phyloP scores from a whole-genome alignment of 2,888 invertebrate species.

The Sacculina carcini region DNA sequence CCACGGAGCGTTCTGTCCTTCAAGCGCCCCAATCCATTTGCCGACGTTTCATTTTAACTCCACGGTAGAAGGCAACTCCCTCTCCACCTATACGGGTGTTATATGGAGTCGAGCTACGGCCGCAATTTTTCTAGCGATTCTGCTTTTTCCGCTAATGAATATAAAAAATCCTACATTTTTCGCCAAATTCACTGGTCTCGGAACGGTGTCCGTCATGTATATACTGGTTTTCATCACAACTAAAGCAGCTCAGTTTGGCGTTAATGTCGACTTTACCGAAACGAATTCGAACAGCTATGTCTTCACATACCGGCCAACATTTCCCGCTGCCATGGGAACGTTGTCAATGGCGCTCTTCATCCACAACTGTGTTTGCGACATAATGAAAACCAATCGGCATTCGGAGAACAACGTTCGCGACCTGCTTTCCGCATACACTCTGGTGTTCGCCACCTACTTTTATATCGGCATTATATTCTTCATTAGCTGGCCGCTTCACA shows the following conservation, averaged over 20 bases:
- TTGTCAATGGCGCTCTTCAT: slow-evolving; percentile 62
- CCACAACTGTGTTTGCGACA: slow-evolving; percentile 66
- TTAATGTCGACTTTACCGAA: slow-evolving; percentile 31
- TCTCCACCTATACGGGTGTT: slow-evolving; percentile 23
- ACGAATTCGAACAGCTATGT: slow-evolving; percentile 20
- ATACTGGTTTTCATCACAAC: slow-evolving; percentile 44
- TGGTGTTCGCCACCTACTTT: slow-evolving; percentile 56
- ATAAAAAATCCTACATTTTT: slow-evolving; percentile 69
- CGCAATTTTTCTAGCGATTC: slow-evolving; percentile 44
- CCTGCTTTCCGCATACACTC: slow-evolving; percentile 47
- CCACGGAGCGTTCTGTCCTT: not conserved
- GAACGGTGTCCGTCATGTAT: slow-evolving; percentile 55
- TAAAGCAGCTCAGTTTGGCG: slow-evolving; percentile 47
- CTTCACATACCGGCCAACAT: slow-evolving; percentile 17
- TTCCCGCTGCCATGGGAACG: slow-evolving; percentile 21
- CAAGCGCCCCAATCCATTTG: not conserved
- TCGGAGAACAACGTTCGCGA: slow-evolving; percentile 69
- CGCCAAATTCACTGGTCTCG: slow-evolving; percentile 69
- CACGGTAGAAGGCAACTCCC: too few relatives aligned
- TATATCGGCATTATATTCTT: slow-evolving; percentile 55
- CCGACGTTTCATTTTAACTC: too few relatives aligned
- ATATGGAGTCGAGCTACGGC: slow-evolving; percentile 54
- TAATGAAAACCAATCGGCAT: slow-evolving; percentile 51
- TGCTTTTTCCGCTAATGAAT: slow-evolving; percentile 56
- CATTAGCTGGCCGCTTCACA: slow-evolving; percentile 53